Conservation (phyloP, 1,140 invertebrate genomes). For the Cyrtorhinus lividipennis region DNA sequence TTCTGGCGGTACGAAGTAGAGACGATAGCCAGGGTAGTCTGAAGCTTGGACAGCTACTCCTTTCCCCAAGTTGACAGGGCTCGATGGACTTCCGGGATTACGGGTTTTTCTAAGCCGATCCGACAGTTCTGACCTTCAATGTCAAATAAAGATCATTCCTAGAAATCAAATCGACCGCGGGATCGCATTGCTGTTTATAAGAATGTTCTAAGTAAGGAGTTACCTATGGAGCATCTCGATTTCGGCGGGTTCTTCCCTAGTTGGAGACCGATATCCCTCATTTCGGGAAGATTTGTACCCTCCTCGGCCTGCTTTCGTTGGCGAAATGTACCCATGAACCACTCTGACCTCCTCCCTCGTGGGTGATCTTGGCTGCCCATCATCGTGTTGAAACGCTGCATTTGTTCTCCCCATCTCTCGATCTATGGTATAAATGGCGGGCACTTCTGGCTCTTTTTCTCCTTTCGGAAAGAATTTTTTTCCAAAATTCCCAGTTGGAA, state of each 20-base stretch:
- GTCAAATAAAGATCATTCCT: too few relatives aligned
- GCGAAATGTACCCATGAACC: background rate
- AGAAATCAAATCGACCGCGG: too few relatives aligned
- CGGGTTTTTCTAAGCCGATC: background rate
- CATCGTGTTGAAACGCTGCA: background rate
- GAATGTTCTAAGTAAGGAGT: too few relatives aligned
- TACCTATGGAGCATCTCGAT: background rate
- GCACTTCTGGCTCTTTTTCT: background rate
- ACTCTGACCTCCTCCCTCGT: background rate
- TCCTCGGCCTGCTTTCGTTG: too few relatives aligned
- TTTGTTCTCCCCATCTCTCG: background rate
- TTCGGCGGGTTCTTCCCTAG: background rate
- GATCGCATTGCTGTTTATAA: too few relatives aligned
- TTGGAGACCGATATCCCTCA: background rate
- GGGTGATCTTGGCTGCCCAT: too few relatives aligned
- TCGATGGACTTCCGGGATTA: background rate
- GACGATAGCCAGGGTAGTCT: conserved; percentile 20
- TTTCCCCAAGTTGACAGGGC: background rate
- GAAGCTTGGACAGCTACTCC: conserved; percentile 17
- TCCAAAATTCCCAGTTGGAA: background rate
- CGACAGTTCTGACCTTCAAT: background rate
- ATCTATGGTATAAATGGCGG: conserved; percentile 13
- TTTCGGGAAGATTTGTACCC: background rate
- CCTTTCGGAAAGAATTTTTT: conserved; percentile 10
- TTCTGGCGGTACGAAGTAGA: conserved; percentile 19